Conservation (phyloP, 2,113 vertebrate species). For the Nothocercus julius region DNA sequence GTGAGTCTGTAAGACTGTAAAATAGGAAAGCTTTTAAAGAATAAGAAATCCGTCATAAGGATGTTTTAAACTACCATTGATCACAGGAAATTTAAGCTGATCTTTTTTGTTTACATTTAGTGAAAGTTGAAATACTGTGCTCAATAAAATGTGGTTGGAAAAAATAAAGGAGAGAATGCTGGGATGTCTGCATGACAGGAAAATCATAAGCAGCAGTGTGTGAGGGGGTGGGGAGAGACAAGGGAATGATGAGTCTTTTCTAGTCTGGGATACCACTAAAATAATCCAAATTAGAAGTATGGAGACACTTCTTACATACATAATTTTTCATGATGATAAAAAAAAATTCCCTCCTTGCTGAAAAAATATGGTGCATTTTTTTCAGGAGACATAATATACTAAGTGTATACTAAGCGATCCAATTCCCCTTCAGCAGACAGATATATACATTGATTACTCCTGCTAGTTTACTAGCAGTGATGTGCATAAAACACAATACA, state of each 20-base stretch:
- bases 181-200: neutral
- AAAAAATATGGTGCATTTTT: neutral
- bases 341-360: neutral
- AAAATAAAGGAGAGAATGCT: neutral
- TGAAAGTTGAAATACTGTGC: neutral
- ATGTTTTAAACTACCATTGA: slow-evolving; percentile 17
- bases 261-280: neutral
- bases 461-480: neutral
- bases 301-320: neutral
- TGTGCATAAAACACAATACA: slow-evolving; percentile 13
- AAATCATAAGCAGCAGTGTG: slow-evolving; percentile 21
- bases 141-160: neutral
- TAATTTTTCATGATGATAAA: neutral
- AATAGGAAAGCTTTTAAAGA: slow-evolving; percentile 39
- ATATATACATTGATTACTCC: slow-evolving; percentile 29
- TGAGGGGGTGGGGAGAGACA: neutral
- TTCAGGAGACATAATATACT: neutral
- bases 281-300: slow-evolving; percentile 11
- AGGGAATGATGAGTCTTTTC: neutral
- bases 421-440: neutral
- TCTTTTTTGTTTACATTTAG: slow-evolving; percentile 10
- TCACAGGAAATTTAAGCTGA: neutral
- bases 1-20: neutral
- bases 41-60: neutral
- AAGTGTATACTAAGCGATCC: neutral